A percentile compares a stretch with the other conserved stretches of the same genome.
phyloP scores from a whole-genome alignment of 2,888 invertebrate species.

The Diachrysia chrysitis region DNA sequence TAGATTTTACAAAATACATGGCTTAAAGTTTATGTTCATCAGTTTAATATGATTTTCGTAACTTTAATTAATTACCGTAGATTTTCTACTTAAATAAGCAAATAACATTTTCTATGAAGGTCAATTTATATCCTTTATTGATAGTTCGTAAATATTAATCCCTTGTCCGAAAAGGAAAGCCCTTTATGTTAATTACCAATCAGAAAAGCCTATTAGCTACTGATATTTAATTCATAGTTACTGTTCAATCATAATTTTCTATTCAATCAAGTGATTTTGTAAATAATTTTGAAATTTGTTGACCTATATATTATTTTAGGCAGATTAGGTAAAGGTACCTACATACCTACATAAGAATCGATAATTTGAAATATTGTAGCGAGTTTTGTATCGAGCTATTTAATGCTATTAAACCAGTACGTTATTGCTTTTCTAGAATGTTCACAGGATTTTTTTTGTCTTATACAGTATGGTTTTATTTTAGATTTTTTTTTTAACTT shows the following conservation, averaged over 20 bases:
- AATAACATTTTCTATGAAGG: background rate
- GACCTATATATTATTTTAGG: slow-evolving; percentile 10
- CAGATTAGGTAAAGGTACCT: too few relatives aligned
- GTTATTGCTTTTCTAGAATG: too few relatives aligned
- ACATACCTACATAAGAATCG: too few relatives aligned
- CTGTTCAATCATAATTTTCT: slow-evolving; percentile 23
- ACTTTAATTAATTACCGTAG: background rate
- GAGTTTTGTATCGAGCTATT: too few relatives aligned
- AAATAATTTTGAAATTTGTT: slow-evolving; percentile 21
- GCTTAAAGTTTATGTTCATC: too few relatives aligned
- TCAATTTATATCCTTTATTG: slow-evolving; percentile 17
- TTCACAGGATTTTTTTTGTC: too few relatives aligned
- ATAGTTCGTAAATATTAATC: slow-evolving; percentile 31
- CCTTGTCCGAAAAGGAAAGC: slow-evolving; percentile 12
- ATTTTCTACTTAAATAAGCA: background rate
- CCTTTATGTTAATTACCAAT: slow-evolving; percentile 41
- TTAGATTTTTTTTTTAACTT: background rate
- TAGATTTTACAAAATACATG: too few relatives aligned
- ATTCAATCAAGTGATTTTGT: slow-evolving; percentile 17
- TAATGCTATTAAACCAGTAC: too few relatives aligned
- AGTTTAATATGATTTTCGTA: background rate
- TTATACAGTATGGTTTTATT: too few relatives aligned
- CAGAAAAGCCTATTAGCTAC: slow-evolving; percentile 30
- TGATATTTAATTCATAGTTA: slow-evolving; percentile 39
- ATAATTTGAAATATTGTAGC: too few relatives aligned